A percentile compares a stretch with the other conserved stretches of the same genome.
Conservation (phyloP, 2,888 invertebrate genomes). For the Ypsolopha scabrella region DNA sequence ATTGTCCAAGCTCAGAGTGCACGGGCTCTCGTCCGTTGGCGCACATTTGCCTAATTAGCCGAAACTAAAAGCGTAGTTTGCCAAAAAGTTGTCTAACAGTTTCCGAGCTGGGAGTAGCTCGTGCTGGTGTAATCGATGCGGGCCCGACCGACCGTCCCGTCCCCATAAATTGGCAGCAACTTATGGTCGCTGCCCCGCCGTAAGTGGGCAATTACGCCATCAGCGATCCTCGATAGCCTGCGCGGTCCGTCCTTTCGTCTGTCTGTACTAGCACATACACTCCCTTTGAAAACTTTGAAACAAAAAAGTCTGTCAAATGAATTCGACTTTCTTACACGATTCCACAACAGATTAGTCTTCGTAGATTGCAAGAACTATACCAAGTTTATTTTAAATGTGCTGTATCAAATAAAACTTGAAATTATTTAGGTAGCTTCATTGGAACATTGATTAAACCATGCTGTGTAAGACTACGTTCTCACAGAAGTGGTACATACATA, state of each 20-base stretch:
- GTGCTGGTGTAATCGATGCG: not conserved
- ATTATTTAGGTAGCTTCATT: too few relatives aligned
- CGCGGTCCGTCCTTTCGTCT: slow-evolving; percentile 14
- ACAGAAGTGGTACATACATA: too few relatives aligned
- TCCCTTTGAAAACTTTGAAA: too few relatives aligned
- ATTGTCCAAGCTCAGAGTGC: too few relatives aligned
- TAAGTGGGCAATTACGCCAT: slow-evolving; percentile 21
- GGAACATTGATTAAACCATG: too few relatives aligned
- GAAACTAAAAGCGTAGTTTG: not conserved
- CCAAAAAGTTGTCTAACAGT: not conserved
- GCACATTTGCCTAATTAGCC: not conserved
- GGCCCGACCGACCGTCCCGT: not conserved
- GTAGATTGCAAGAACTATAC: too few relatives aligned
- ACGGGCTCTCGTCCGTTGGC: not conserved
- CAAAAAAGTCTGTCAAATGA: too few relatives aligned
- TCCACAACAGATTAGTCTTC: too few relatives aligned
- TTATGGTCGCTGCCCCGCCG: not conserved
- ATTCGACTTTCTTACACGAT: too few relatives aligned
- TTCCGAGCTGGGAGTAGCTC: not conserved
- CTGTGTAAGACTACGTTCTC: too few relatives aligned
- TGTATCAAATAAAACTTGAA: too few relatives aligned
- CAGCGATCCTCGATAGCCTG: slow-evolving; percentile 23
- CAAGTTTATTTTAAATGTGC: too few relatives aligned
- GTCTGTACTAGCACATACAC: slow-evolving; percentile 1
- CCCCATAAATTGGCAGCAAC: slow-evolving; percentile 3